phyloP scores from a whole-genome alignment of 2,888 invertebrate species.

The Heliconius cydno region DNA sequence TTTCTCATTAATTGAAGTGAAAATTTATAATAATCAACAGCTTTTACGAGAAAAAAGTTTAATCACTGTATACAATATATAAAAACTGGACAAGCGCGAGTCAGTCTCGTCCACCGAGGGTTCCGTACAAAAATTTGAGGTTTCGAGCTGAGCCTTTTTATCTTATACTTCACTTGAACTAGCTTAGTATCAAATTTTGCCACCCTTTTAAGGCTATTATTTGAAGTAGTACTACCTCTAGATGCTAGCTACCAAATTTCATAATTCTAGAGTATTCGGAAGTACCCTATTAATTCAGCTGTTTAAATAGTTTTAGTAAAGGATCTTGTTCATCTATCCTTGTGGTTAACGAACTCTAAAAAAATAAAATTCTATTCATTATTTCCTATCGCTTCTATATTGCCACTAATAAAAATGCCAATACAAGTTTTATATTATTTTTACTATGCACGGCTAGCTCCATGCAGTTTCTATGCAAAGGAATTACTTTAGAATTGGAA shows the following conservation, averaged over 20 bases:
- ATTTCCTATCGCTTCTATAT: background rate
- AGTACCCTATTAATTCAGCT: no score
- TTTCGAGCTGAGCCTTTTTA: no score
- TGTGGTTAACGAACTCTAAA: background rate
- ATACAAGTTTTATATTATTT: background rate
- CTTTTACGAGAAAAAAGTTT: background rate
- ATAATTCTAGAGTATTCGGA: no score
- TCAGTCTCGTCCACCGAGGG: no score
- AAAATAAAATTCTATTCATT: background rate
- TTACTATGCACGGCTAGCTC: background rate
- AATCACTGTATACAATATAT: background rate
- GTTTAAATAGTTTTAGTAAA: no score
- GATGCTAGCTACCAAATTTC: no score
- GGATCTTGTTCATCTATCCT: no score
- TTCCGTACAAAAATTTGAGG: no score
- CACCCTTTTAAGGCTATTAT: no score
- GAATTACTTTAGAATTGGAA: slow-evolving; percentile 7
- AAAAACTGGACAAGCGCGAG: background rate
- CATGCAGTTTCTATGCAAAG: slow-evolving; percentile 3
- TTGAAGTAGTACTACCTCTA: no score
- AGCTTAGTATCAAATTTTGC: no score
- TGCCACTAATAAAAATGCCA: background rate
- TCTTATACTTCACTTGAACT: no score
- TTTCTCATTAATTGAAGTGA: slow-evolving; percentile 17
- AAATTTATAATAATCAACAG: background rate